Base-by-base conservation (phyloP, 2,797 vertebrate genomes). In the Lateolabrax maculatus region DNA sequence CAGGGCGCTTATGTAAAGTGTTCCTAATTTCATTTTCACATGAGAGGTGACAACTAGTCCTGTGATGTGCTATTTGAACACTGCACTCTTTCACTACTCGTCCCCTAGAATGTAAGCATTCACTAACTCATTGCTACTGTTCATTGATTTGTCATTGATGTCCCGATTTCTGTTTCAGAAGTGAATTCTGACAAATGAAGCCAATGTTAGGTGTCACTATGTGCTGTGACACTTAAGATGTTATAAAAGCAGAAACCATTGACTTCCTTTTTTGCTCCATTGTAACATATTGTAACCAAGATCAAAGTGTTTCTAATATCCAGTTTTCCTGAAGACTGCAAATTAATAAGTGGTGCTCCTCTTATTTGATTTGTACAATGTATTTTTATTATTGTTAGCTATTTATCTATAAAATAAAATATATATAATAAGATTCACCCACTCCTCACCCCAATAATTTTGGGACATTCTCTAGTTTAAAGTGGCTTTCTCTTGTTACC, bases 61-160 rank as follows among this genome's bases (percentile, higher is more conserved):
- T 79, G 71, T 87, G 84, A 87, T 57, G 13, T 56, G 23, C 16
- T 31, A 9, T 60, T 58, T 71, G 6, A 79, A 84, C 81, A 56
- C 11, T 36, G 44, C 10, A 5, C 15, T 71, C 84, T 79, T 75
- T 88, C 63, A 77, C 6, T 66, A 11, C 41, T 39, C 0, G 0
- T 27, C 19, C 29, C 21, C n/a, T 61, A 27, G 11, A 43, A 27
- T 9, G 23, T 10, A 27, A 52, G 2, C 16, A n/a, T 27, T 65
- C 1, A 1, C n/a, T 1, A 13, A 9, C 11, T 34, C 19, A 51
- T 12, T 19, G 27, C 18, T 13, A 5, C 25, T 53, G 21, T 66
- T 64, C 29, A 80, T 16, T 65, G 10, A 44, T 41, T 52, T 10
- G 13, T 36, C 10, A 15, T n/a, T 46, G 3, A 31, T 44, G 13